Percentiles rank a stretch among this genome's conserved stretches.
Evolutionary conservation across 1,140 invertebrate genomes (phyloP).

Genomic region (Phortica variegata): DNA sequence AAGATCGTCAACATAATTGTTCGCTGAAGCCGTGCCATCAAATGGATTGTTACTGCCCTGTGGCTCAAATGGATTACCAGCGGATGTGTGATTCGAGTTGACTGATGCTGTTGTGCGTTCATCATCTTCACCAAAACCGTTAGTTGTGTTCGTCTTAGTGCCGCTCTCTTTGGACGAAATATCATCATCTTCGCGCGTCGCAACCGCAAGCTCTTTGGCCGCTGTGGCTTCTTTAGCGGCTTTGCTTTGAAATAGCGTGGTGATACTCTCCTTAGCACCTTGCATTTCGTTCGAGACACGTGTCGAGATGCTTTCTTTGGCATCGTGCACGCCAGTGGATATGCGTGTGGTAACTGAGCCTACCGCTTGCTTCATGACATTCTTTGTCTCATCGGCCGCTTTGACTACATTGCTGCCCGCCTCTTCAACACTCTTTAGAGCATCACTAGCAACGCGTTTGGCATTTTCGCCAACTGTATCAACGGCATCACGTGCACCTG

Average conservation of each 20-base stretch:
- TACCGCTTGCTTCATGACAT: conserved; percentile 42
- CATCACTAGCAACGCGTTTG: conserved; percentile 37
- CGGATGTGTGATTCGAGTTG: conserved; percentile 45
- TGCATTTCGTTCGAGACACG: conserved; percentile 40
- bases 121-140: conserved; percentile 38
- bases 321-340: conserved; percentile 36
- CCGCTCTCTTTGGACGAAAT: conserved; percentile 24
- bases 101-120: conserved; percentile 52
- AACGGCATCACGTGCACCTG: conserved; percentile 29
- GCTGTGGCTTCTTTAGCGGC: conserved; percentile 24
- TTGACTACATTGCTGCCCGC: conserved; percentile 35
- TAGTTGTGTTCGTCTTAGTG: conserved; percentile 26
- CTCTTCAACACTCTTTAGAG: conserved; percentile 34
- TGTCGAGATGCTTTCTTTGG: conserved; percentile 42
- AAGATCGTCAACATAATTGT: conserved; percentile 33
- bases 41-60: conserved; percentile 24
- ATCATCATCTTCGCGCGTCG: conserved; percentile 17
- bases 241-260: conserved; percentile 45
- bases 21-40: conserved; percentile 18
- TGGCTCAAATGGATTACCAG: conserved; percentile 30
- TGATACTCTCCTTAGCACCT: conserved; percentile 46
- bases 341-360: conserved; percentile 42
- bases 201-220: conserved; percentile 16
- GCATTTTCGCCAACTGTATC: conserved; percentile 36
- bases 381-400: conserved; percentile 30